Conservation (phyloP, 2,113 vertebrate species). For the Origma solitaria region DNA sequence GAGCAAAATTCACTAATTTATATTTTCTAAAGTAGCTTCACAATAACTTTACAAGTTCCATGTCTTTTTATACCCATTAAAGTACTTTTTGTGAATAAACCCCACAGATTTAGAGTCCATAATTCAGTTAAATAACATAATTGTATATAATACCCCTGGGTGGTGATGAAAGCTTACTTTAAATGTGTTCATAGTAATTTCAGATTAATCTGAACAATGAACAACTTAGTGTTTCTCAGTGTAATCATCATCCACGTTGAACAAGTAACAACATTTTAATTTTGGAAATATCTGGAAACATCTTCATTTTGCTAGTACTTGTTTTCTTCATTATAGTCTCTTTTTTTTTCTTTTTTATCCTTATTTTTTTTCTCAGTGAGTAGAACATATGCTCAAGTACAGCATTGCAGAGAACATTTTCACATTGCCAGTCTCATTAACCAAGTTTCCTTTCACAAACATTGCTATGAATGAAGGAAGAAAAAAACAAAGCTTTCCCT, state of each 20-base stretch:
- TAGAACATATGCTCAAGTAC: background rate
- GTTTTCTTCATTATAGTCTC: background rate
- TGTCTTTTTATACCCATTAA: background rate
- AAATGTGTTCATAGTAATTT: conserved; percentile 9
- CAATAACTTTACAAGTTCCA: background rate
- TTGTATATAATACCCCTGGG: background rate
- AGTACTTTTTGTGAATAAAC: background rate
- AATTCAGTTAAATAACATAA: conserved; percentile 12
- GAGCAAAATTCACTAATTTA: background rate
- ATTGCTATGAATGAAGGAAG: background rate
- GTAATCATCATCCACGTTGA: background rate
- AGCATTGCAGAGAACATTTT: background rate
- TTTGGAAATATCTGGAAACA: background rate
- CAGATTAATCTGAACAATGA: background rate
- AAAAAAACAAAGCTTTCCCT: background rate
- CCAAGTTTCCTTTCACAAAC: background rate
- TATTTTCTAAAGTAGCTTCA: background rate
- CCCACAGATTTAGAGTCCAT: background rate
- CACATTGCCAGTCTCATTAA: background rate
- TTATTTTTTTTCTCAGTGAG: background rate
- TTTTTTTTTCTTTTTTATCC: rapidly evolving
- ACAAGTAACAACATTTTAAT: background rate
- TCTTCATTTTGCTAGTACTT: background rate
- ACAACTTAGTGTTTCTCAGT: background rate
- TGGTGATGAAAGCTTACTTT: conserved; percentile 20